Evolutionary conservation across 2,888 invertebrate species (phyloP), one percentile per base, ranked within the genome.

Genomic region (Myopa testacea): DNA sequence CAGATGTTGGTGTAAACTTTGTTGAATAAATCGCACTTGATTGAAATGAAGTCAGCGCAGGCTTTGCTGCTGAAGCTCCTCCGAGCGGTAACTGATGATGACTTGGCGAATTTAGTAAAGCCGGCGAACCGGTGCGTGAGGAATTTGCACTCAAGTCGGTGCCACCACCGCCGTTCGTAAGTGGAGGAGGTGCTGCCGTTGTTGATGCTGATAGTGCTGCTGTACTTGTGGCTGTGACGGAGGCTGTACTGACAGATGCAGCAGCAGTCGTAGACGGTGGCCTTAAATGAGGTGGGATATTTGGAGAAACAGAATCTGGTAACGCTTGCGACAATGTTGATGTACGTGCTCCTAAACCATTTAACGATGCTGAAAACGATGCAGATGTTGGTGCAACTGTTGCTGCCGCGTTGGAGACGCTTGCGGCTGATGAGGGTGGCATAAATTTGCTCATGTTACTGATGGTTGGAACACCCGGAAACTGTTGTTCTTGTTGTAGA

Each of bases 71-170:
- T 45, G 7, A 34, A 58, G 26, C 62, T 50, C 68, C 38, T 26
- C 10, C 26, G 4, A 38, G 67, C 78, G 81, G 75, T 75, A 79
- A 4, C 26, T 78, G 81, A 50, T 65, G 78, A 69, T 69, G 75
- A 69, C 40, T 58, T 58, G 75, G 75, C n/a, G 75, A 75, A 19
- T 14, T 77, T 67, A 77, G 75, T 40, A 80, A 63, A 26, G 84
- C 86, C 0, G 89, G 88, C 45, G 89, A 89, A 6, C 87, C 85
- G 34, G 89, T 90, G 70, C 90, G 84, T 6, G 89, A 90, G 55
- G 89, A 90, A 62, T 87, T 85, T 50, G 84, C 83, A 81, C 89
- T 89, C 16, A 69, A 69, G 19, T 82, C 63, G 75, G 74, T 73
- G 77, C 62, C 26, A 71, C 55, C 77, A 77, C 82, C 55, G 19